A percentile compares a stretch with the other conserved stretches of the same genome.
Evolutionary conservation across 2,888 invertebrate species (phyloP).

Genomic region (Drosophila austrosaltans): DNA sequence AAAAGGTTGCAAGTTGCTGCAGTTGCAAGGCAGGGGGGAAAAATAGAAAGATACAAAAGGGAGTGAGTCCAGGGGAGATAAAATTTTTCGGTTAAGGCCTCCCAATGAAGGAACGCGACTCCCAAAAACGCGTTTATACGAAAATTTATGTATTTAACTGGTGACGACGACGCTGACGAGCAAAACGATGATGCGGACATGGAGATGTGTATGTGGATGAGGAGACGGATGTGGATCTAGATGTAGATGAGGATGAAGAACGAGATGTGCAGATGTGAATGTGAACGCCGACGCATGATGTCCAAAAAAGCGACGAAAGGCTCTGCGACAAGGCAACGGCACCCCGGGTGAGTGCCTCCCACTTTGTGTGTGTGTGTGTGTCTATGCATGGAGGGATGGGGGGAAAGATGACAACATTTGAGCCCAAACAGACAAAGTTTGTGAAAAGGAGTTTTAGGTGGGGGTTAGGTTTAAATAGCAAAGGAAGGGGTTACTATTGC

Average conservation of each 20-base stretch:
- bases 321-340: slow-evolving; percentile 61
- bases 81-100: background rate
- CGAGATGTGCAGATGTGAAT: slow-evolving; percentile 22
- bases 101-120: slow-evolving; percentile 41
- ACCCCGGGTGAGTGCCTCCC: slow-evolving; percentile 10
- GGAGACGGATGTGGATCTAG: slow-evolving; percentile 14
- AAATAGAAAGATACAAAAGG: too few relatives aligned
- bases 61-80: background rate
- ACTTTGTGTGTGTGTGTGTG: background rate
- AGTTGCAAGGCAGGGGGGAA: background rate
- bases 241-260: slow-evolving; percentile 2
- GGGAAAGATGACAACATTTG: slow-evolving; percentile 65
- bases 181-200: slow-evolving; percentile 70
- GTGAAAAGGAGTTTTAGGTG: slow-evolving; percentile 10
- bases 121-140: slow-evolving; percentile 76
- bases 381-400: background rate
- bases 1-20: slow-evolving; percentile 3
- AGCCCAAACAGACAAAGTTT: slow-evolving; percentile 67
- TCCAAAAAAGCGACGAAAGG: slow-evolving; percentile 70
- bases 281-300: slow-evolving; percentile 42
- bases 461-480: background rate
- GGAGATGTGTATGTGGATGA: slow-evolving; percentile 38
- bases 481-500: background rate
- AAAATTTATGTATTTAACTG: slow-evolving; percentile 79
- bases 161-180: slow-evolving; percentile 71